phyloP scores from a whole-genome alignment of 92 coral and sea anemone genomes.

The Zoanthus solanderi region DNA sequence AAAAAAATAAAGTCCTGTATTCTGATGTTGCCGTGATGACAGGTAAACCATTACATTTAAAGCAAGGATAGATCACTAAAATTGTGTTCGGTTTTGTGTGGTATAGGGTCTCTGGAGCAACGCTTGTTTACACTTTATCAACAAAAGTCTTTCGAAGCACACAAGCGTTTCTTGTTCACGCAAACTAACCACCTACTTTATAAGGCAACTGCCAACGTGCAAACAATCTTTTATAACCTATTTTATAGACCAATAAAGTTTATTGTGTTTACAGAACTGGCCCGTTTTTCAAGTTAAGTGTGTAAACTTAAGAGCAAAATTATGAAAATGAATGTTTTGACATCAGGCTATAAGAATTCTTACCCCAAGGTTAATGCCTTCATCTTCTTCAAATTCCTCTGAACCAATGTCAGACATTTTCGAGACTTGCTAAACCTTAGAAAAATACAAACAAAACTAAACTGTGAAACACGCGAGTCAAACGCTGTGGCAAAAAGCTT shows the following conservation, averaged over 20 bases:
- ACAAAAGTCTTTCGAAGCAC: no score
- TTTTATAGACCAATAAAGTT: conserved; percentile 30
- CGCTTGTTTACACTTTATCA: no score
- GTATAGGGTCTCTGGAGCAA: no score
- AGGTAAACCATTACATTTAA: no score
- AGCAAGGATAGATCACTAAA: no score
- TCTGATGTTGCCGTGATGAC: no score
- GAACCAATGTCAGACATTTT: conserved; percentile 96
- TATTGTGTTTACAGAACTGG: conserved; percentile 16
- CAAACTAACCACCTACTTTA: no score
- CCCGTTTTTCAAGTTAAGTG: conserved; percentile 14
- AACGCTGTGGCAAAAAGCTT: conserved; percentile 16
- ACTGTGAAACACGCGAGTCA: conserved; percentile 4
- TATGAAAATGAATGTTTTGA: background rate
- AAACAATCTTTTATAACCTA: background rate
- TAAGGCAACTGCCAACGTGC: background rate
- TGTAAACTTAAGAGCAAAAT: conserved; percentile 6
- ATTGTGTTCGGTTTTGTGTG: no score
- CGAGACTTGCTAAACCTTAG: background rate
- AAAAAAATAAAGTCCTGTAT: no score
- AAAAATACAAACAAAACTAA: background rate
- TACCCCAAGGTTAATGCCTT: conserved; percentile 95
- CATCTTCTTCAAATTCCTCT: conserved; percentile 95
- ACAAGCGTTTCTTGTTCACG: no score
- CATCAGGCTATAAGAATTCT: conserved; percentile 39